These are phyloP conservation scores for Cryptocephalus primarius DNA, from an alignment of 2,888 invertebrate genomes.

Conservation along the genomic window DNA sequence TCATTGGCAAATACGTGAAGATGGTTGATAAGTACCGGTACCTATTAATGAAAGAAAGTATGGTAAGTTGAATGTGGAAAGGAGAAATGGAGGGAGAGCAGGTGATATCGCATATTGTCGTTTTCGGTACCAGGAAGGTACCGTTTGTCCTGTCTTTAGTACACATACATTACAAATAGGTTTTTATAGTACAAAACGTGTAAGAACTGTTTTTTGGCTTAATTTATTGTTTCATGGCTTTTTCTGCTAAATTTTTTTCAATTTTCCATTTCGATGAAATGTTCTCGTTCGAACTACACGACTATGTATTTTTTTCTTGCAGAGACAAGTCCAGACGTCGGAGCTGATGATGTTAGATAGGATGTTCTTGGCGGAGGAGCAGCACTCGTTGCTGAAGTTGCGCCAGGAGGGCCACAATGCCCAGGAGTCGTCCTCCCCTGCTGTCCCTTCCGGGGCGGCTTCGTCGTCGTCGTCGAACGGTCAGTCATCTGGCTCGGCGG, in stretches of 20 bases:
- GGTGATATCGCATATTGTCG: too few species aligned
- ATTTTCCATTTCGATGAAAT: too few species aligned
- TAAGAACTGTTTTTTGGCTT: too few species aligned
- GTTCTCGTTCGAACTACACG: too few species aligned
- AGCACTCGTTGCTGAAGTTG: conserved; percentile 49
- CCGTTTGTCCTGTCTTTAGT: too few species aligned
- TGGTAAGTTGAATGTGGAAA: conserved; percentile 43
- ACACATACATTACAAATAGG: too few species aligned
- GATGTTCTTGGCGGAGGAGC: conserved; percentile 62
- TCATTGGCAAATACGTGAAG: conserved; percentile 56
- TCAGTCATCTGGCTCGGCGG: neutral
- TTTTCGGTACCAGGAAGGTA: too few species aligned
- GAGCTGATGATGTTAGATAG: conserved; percentile 69
- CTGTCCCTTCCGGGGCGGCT: neutral
- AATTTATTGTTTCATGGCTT: too few species aligned
- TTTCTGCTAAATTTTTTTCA: too few species aligned
- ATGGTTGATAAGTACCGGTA: conserved; percentile 66
- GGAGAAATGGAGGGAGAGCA: too few species aligned
- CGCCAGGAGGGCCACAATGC: conserved; percentile 37
- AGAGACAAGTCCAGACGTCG: conserved; percentile 63
- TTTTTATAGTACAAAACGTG: too few species aligned
- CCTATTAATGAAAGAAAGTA: conserved; percentile 64
- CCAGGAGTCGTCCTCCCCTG: conserved; percentile 5
- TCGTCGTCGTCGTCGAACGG: neutral
- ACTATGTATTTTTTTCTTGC: conserved; percentile 16